Conservation (phyloP, 2,797 vertebrate genomes). For the Melanotaenia parkinsoni region DNA sequence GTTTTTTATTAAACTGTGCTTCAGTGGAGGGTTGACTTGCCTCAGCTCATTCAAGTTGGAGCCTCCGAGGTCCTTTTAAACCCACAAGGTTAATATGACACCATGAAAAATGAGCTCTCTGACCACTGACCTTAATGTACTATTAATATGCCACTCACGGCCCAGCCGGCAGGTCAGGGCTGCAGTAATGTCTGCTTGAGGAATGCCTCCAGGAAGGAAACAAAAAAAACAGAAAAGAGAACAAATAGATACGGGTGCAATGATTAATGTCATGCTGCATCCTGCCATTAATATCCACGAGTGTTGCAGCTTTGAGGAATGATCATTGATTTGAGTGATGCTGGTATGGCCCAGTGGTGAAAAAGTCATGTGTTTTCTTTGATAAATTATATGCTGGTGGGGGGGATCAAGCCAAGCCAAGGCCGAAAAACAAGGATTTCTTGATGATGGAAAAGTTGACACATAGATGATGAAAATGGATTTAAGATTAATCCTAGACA, state of each 20-base stretch:
- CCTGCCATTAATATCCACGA: conserved; percentile 31
- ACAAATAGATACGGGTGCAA: conserved; percentile 18
- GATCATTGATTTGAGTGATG: conserved; percentile 41
- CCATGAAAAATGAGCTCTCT: conserved; percentile 60
- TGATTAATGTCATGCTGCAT: conserved; percentile 51
- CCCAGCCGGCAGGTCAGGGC: conserved; percentile 42
- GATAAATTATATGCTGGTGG: conserved; percentile 37
- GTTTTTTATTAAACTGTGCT: conserved; percentile 13
- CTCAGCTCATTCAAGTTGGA: conserved; percentile 14
- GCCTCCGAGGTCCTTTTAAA: conserved; percentile 56
- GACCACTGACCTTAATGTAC: conserved; percentile 69
- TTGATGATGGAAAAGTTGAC: conserved; percentile 14
- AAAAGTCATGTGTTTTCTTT: conserved; percentile 16
- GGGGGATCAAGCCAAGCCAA: not conserved
- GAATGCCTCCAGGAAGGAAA: conserved; percentile 28
- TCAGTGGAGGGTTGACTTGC: not conserved
- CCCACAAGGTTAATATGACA: conserved; percentile 65
- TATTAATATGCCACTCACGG: conserved; percentile 58
- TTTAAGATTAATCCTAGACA: conserved; percentile 8
- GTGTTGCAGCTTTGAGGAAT: conserved; percentile 40
- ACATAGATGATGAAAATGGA: conserved; percentile 5
- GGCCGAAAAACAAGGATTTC: conserved; percentile 14
- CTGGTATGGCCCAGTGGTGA: conserved; percentile 32
- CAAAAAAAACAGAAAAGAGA: conserved; percentile 5
- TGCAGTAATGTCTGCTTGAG: conserved; percentile 35